Conservation (phyloP, 2,888 invertebrate species). For the Seira sanloemensis region DNA sequence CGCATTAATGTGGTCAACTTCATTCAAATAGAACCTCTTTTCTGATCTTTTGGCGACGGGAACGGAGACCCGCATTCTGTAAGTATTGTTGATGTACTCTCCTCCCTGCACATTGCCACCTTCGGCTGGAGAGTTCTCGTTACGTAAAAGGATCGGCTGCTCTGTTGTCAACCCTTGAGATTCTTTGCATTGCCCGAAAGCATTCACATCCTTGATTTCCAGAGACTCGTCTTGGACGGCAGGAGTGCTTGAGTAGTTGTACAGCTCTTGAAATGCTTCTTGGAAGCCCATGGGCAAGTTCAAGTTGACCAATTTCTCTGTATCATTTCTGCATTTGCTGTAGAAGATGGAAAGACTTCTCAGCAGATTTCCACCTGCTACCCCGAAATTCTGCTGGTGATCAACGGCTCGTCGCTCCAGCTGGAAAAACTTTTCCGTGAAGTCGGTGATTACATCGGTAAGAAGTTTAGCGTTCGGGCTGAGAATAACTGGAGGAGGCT, state of each 20-base stretch:
- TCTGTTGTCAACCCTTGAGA: constrained; percentile 30
- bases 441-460: constrained; percentile 62
- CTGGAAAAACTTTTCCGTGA: constrained; percentile 65
- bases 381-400: constrained; percentile 45
- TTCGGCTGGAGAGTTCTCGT: too few relatives aligned
- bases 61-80: constrained; percentile 47
- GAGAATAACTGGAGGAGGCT: constrained; percentile 62
- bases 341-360: constrained; percentile 47
- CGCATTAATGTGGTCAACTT: constrained; percentile 68
- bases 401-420: constrained; percentile 27
- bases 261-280: constrained; percentile 63
- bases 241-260: constrained; percentile 51
- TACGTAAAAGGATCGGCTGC: background rate
- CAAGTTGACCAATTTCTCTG: constrained; percentile 66
- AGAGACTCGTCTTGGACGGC: constrained; percentile 40
- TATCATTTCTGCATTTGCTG: constrained; percentile 50
- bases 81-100: constrained; percentile 57
- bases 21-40: constrained; percentile 68
- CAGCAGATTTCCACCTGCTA: constrained; percentile 48
- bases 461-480: constrained; percentile 67
- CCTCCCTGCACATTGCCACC: constrained; percentile 32
- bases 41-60: constrained; percentile 40
- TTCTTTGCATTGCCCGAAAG: constrained; percentile 45
- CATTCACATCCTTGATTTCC: constrained; percentile 43
- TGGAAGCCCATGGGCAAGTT: constrained; percentile 68